Percentiles rank a stretch among this genome's conserved stretches.
Conservation (phyloP, 2,113 vertebrate genomes). For the Mustelus asterias region DNA sequence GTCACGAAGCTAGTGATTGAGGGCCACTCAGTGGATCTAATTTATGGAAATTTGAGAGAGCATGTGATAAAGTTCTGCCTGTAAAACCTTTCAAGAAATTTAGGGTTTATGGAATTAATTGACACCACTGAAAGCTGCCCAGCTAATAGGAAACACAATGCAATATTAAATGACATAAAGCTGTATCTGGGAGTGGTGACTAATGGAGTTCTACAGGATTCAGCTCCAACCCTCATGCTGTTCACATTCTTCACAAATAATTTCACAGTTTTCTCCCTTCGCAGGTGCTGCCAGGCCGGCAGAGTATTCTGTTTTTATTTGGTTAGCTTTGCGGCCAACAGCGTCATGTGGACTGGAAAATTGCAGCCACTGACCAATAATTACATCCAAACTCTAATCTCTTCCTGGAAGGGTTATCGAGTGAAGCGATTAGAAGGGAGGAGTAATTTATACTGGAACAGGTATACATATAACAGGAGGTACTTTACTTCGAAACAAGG, state of each 20-base stretch:
- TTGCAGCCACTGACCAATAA: no score
- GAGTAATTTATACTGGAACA: not conserved
- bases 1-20: not conserved
- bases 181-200: not conserved
- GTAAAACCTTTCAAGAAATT: not conserved
- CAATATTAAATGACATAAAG: not conserved
- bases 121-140: not conserved
- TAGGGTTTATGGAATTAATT: not conserved
- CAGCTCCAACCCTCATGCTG: not conserved
- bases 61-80: not conserved
- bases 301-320: no score
- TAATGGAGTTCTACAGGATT: not conserved
- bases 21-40: not conserved
- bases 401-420: not conserved
- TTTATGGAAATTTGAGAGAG: not conserved
- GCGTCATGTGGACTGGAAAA: no score
- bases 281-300: no score
- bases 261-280: not conserved
- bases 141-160: not conserved
- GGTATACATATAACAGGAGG: no score
- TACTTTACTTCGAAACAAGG: no score
- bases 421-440: not conserved
- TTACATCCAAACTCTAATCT: no score
- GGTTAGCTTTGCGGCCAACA: no score
- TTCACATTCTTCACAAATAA: not conserved